Conservation (phyloP, 2,113 vertebrate genomes). For the Bombycilla garrulus region DNA sequence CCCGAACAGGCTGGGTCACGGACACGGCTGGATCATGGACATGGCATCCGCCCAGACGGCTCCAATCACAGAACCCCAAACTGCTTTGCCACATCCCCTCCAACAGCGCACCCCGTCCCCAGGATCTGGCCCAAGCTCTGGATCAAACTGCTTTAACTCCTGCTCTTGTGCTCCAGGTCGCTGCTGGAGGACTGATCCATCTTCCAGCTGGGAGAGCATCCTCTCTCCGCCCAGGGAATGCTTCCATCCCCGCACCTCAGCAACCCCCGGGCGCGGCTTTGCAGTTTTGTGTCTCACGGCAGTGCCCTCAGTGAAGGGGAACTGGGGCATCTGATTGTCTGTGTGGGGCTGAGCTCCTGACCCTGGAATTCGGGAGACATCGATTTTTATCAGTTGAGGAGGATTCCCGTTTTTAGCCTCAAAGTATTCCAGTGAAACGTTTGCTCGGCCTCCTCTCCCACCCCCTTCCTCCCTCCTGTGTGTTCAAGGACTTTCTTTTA, state of each 20-base stretch:
- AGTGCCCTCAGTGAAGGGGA: background rate
- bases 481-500: background rate
- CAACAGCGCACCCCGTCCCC: background rate
- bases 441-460: background rate
- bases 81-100: background rate
- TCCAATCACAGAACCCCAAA: background rate
- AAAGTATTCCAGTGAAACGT: background rate
- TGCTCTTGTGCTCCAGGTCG: background rate
- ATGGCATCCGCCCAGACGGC: fast-evolving
- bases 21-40: background rate
- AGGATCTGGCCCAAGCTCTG: background rate
- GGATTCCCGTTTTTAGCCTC: background rate
- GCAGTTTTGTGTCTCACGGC: background rate
- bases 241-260: background rate
- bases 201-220: background rate
- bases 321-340: background rate
- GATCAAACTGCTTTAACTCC: background rate
- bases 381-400: background rate
- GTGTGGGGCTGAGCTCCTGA: background rate
- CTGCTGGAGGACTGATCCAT: background rate
- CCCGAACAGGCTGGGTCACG: fast-evolving
- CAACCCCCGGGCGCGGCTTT: background rate
- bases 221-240: background rate
- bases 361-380: background rate
- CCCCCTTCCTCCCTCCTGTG: background rate